phyloP scores from a whole-genome alignment of 1,140 invertebrate species.

The Campodea augens region DNA sequence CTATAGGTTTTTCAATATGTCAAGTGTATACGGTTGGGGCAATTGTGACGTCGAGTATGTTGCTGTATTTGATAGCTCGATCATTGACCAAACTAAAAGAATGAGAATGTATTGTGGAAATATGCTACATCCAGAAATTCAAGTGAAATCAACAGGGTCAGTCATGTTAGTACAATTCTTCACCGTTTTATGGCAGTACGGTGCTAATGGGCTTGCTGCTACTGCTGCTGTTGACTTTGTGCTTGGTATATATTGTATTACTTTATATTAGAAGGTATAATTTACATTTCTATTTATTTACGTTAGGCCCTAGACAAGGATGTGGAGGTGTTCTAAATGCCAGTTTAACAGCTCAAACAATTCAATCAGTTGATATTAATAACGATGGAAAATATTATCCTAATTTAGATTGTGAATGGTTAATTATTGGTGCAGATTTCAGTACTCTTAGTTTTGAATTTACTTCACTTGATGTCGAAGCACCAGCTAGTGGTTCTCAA shows the following conservation, averaged over 20 bases:
- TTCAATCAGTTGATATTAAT: constrained; percentile 29
- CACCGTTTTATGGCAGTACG: too few species aligned
- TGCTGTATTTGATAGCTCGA: constrained; percentile 34
- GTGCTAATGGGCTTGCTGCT: too few species aligned
- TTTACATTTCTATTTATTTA: too few species aligned
- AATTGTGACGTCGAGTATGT: constrained; percentile 33
- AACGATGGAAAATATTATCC: constrained; percentile 34
- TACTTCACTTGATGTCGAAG: constrained; percentile 29
- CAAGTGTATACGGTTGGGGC: constrained; percentile 16
- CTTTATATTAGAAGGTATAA: too few species aligned
- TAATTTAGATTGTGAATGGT: constrained; percentile 41
- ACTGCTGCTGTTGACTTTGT: too few species aligned
- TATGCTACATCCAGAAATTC: constrained; percentile 25
- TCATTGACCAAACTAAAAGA: constrained; percentile 17
- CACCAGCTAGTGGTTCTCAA: constrained; percentile 14
- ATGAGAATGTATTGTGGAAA: constrained; percentile 42
- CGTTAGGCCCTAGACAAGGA: too few species aligned
- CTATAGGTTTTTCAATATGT: constrained; percentile 22
- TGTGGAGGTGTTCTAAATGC: constrained; percentile 41
- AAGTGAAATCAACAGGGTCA: constrained; percentile 33
- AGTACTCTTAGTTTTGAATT: constrained; percentile 29
- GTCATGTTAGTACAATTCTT: constrained; percentile 34
- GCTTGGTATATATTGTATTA: too few species aligned
- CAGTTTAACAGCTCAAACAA: constrained; percentile 19
- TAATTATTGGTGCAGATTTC: constrained; percentile 19